Evolutionary conservation across 2,888 invertebrate species (phyloP).

Genomic region (Drosophila aldrichi): DNA sequence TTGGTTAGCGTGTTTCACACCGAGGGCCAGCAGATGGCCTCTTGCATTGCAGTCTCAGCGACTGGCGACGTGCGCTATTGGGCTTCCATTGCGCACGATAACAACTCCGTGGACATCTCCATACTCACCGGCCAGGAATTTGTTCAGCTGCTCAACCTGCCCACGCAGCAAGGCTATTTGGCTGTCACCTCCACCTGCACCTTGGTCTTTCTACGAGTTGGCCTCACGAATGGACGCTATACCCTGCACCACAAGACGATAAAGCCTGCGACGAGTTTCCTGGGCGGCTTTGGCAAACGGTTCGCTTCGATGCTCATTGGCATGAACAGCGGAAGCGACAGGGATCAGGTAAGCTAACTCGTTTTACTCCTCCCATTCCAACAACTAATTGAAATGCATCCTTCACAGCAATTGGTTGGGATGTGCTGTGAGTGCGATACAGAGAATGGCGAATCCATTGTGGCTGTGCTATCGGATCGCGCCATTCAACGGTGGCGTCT

Average conservation of each 20-base stretch:
- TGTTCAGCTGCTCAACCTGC: slow-evolving; percentile 89
- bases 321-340: slow-evolving; percentile 83
- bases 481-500: slow-evolving; percentile 94
- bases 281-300: slow-evolving; percentile 93
- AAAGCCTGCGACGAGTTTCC: slow-evolving; percentile 91
- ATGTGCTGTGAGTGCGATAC: slow-evolving; percentile 86
- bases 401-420: slow-evolving; percentile 88
- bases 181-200: slow-evolving; percentile 97
- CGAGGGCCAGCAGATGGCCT: slow-evolving; percentile 89
- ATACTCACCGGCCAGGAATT: slow-evolving; percentile 96
- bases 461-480: slow-evolving; percentile 91
- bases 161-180: slow-evolving; percentile 91
- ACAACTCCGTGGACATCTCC: slow-evolving; percentile 92
- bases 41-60: slow-evolving; percentile 96
- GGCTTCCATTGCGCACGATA: slow-evolving; percentile 95
- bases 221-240: slow-evolving; percentile 88
- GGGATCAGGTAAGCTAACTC: slow-evolving; percentile 80
- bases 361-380: fast-evolving
- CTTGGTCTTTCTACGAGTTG: slow-evolving; percentile 90
- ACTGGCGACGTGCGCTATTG: slow-evolving; percentile 96
- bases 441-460: slow-evolving; percentile 86
- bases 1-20: slow-evolving; percentile 90
- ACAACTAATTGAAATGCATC: background rate
- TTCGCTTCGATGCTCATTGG: slow-evolving; percentile 85
- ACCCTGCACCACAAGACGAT: slow-evolving; percentile 89